A percentile compares a stretch with the other conserved stretches of the same genome.
These are phyloP conservation scores for Conomelus anceps DNA, from an alignment of 2,888 invertebrate species.

Conservation along the genomic window DNA sequence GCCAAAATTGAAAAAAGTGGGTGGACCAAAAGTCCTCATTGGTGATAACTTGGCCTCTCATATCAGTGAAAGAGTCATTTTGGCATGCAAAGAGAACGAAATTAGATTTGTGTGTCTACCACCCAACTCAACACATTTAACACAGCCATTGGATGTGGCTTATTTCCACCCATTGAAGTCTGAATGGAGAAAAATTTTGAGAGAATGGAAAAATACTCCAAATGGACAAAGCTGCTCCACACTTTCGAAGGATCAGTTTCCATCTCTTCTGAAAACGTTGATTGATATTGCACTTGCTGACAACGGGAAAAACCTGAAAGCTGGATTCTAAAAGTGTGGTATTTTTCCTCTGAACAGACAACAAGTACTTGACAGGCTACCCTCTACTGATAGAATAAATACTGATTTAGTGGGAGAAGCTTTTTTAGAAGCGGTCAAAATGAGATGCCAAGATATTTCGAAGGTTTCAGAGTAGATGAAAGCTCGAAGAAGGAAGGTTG, in stretches of 20 bases:
- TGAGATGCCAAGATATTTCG: neutral
- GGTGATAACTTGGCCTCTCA: constrained; percentile 27
- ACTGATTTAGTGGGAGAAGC: neutral
- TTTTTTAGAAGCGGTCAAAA: neutral
- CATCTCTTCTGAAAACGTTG: constrained; percentile 19
- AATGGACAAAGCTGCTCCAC: neutral
- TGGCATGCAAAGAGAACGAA: constrained; percentile 33
- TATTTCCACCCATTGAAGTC: constrained; percentile 36
- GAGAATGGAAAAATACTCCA: constrained; percentile 23
- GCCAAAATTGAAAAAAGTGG: constrained; percentile 25
- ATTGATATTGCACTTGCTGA: constrained; percentile 1
- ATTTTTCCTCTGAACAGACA: neutral
- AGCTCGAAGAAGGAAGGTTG: neutral
- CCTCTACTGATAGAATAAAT: neutral
- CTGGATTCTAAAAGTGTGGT: neutral
- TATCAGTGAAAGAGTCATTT: constrained; percentile 8
- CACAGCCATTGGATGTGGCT: constrained; percentile 37
- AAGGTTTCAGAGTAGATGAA: neutral
- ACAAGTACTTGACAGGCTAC: neutral
- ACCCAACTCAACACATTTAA: constrained; percentile 37
- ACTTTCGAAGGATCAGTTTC: constrained; percentile 20
- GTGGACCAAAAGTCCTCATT: constrained; percentile 25
- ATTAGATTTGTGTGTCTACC: constrained; percentile 38
- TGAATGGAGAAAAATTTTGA: constrained; percentile 32
- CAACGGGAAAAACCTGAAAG: neutral